These are phyloP conservation scores for Alligator sinensis DNA, from an alignment of 2,113 vertebrate species.

Conservation along the genomic window DNA sequence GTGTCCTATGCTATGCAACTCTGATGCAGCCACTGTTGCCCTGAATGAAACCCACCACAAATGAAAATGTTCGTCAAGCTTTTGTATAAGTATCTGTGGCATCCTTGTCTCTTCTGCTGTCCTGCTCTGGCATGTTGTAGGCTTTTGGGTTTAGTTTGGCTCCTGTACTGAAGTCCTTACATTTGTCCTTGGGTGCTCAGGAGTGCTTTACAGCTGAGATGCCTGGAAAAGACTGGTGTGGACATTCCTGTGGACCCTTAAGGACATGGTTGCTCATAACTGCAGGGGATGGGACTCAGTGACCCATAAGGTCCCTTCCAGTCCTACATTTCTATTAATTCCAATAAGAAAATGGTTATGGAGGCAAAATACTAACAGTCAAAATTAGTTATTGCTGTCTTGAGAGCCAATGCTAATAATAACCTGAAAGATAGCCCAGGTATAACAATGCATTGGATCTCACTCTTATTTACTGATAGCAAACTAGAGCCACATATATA, in stretches of 20 bases:
- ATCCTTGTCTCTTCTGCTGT: too few relatives aligned
- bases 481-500: background rate
- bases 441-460: fast-evolving
- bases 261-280: too few relatives aligned
- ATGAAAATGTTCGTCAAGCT: background rate
- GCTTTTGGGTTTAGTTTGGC: too few relatives aligned
- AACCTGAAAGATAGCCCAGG: background rate
- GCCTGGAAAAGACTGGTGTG: too few relatives aligned
- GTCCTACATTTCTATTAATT: background rate
- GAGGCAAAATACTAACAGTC: background rate
- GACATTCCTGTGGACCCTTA: too few relatives aligned
- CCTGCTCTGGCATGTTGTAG: too few relatives aligned
- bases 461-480: background rate
- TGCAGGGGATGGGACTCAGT: too few relatives aligned
- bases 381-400: fast-evolving
- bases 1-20: background rate
- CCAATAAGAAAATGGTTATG: background rate
- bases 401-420: background rate
- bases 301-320: too few relatives aligned
- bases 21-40: background rate
- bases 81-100: too few relatives aligned
- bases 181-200: too few relatives aligned
- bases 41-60: background rate
- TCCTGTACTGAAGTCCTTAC: too few relatives aligned
- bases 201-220: too few relatives aligned